Conservation (phyloP, 1,140 invertebrate genomes). For the Bombyx mandarina region DNA sequence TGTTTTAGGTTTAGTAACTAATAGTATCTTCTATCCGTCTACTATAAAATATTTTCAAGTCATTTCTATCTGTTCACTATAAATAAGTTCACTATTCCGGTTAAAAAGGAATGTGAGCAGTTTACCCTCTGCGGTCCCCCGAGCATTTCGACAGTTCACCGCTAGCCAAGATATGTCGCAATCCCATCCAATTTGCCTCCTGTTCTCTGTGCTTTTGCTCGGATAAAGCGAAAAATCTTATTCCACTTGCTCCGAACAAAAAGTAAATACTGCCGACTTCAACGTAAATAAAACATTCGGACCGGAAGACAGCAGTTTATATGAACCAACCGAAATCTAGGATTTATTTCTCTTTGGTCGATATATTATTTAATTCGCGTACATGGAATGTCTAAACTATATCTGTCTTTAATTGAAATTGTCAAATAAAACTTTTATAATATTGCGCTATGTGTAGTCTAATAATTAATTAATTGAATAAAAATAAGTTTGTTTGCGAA, state of each 20-base stretch:
- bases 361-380: too few species aligned
- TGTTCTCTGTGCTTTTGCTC: slow-evolving; percentile 42
- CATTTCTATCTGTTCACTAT: too few species aligned
- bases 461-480: too few species aligned
- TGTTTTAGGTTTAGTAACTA: too few species aligned
- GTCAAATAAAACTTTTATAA: too few species aligned
- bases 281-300: slow-evolving; percentile 44
- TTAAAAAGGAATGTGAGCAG: slow-evolving; percentile 43
- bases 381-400: too few species aligned
- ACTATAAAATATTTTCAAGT: neutral
- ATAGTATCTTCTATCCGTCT: too few species aligned
- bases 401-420: too few species aligned
- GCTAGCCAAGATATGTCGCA: slow-evolving; percentile 60
- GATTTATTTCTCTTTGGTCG: too few species aligned
- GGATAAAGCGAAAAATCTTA: slow-evolving; percentile 60
- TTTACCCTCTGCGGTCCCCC: slow-evolving; percentile 37
- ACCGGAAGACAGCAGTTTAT: slow-evolving; percentile 7
- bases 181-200: slow-evolving; percentile 65
- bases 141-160: slow-evolving; percentile 45
- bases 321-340: too few species aligned
- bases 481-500: too few species aligned
- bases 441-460: too few species aligned
- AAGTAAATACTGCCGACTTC: slow-evolving; percentile 17
- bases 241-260: slow-evolving; percentile 13
- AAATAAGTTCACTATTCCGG: slow-evolving; percentile 26